These are phyloP conservation scores for Formica selysi DNA, from an alignment of 1,140 invertebrate genomes.

Conservation along the genomic window DNA sequence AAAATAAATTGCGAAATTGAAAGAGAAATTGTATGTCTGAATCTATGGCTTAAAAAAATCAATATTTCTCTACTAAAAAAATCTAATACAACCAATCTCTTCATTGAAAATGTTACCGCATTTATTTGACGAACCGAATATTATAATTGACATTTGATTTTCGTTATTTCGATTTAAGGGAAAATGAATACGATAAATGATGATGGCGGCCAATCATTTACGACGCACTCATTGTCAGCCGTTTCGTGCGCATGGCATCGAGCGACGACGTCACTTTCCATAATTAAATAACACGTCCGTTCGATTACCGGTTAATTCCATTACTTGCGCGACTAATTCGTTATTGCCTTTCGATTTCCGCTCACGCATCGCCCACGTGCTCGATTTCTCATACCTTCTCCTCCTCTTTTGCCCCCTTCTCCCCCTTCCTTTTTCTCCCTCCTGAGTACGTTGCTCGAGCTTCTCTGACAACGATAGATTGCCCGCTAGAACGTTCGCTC, in stretches of 20 bases:
- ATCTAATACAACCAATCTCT: background rate
- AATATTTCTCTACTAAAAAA: too few relatives aligned
- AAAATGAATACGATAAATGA: conserved; percentile 16
- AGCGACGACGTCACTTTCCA: conserved; percentile 20
- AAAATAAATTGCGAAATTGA: background rate
- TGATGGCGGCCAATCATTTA: conserved; percentile 4
- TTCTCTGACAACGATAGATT: conserved; percentile 57
- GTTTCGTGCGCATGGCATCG: background rate
- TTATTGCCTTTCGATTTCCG: conserved; percentile 72
- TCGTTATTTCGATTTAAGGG: conserved; percentile 8
- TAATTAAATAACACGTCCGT: conserved; percentile 54
- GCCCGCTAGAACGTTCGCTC: conserved; percentile 65
- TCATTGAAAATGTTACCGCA: background rate
- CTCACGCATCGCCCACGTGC: conserved; percentile 71
- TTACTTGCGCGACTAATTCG: conserved; percentile 68
- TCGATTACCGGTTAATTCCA: conserved; percentile 57
- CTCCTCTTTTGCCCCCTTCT: conserved; percentile 51
- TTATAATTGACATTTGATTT: conserved; percentile 21
- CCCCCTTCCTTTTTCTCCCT: conserved; percentile 52
- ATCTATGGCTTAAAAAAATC: background rate
- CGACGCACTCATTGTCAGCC: background rate
- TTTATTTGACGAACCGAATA: background rate
- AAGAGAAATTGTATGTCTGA: background rate
- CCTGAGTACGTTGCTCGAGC: conserved; percentile 53
- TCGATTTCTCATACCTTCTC: conserved; percentile 69